phyloP scores from a whole-genome alignment of 2,113 vertebrate genomes.

The Ameiurus melas region DNA sequence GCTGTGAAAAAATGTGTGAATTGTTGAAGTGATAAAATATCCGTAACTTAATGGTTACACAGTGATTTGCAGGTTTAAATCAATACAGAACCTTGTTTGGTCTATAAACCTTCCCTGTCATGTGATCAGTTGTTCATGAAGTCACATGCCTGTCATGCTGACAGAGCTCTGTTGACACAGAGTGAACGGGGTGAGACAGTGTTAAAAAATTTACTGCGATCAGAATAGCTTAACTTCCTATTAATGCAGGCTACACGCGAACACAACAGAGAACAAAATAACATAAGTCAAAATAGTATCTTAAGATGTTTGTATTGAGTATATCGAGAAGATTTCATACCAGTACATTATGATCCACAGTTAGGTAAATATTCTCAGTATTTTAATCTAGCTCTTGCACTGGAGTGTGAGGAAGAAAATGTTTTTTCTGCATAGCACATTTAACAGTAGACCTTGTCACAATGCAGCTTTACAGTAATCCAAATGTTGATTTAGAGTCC shows the following conservation, averaged over 20 bases:
- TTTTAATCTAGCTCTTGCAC: not conserved
- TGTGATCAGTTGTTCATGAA: not conserved
- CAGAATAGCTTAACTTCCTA: not conserved
- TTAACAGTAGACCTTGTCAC: not conserved
- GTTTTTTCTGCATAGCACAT: not conserved
- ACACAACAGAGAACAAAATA: not conserved
- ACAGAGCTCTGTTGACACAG: not conserved
- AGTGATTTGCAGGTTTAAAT: not conserved
- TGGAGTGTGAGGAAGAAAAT: not conserved
- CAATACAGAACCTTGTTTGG: not conserved
- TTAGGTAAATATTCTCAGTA: not conserved
- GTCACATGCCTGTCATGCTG: slow-evolving; percentile 24
- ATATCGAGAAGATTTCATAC: not conserved
- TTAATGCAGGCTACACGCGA: not conserved
- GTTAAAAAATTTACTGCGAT: not conserved
- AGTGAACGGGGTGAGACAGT: not conserved
- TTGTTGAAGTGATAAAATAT: not conserved
- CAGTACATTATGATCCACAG: not conserved
- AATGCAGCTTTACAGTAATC: not conserved
- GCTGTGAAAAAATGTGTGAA: not conserved
- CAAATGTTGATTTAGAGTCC: not conserved
- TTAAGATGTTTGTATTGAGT: not conserved
- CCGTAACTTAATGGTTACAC: not conserved
- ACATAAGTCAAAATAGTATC: not conserved
- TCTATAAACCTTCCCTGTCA: not conserved